Base-by-base conservation (phyloP, 2,797 vertebrate genomes). In the Malacoctenus gilli region DNA sequence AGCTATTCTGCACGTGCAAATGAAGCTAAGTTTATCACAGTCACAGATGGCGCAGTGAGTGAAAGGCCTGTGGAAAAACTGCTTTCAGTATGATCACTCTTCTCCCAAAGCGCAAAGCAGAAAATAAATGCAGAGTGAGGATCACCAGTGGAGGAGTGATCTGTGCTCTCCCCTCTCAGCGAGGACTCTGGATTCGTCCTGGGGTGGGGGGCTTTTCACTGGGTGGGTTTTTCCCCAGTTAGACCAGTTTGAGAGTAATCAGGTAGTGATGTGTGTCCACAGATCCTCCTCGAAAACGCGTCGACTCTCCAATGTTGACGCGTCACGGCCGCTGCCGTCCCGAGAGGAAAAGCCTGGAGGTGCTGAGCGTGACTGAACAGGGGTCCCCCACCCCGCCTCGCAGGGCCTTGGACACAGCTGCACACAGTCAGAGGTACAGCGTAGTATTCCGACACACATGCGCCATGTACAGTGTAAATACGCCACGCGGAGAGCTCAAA, bases 271-370 rank as follows among this genome's bases (percentile, higher is more conserved):
- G n/a, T n/a, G 9, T 28, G 5, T 9, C 31, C 83, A 84, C 82
- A 89, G 95, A 96, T 75, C 95, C 95, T 22, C 95, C 95, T 16
- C 85, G 95, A 62, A 97, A 97, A 85, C 92, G 95, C 0, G 95
- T 97, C 2, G 95, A 97, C 82, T 97, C 95, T 2, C 95, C 95
- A 1, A 95, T 97, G 95, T 75, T 97, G 80, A 95, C 93, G 16
- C 92, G 95, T 10, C 94, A 96, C 0, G 95, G 95, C 32, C 95
- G 95, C 72, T 93, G 93, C 22, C 90, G 95, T 44, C 95, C 95
- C 0, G 95, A 97, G 82, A 91, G 95, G 77, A 96, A 96, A 77
- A 96, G 95, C 67, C 92, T 97, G 87, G 95, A 97, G 82, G 95
- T 96, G 5, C 87, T 97, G 40, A 96, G 95, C 56, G 93, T 96